Percentiles rank a stretch among this genome's conserved stretches.
phyloP scores from a whole-genome alignment of 2,797 vertebrate species.

The Leuciscus waleckii region DNA sequence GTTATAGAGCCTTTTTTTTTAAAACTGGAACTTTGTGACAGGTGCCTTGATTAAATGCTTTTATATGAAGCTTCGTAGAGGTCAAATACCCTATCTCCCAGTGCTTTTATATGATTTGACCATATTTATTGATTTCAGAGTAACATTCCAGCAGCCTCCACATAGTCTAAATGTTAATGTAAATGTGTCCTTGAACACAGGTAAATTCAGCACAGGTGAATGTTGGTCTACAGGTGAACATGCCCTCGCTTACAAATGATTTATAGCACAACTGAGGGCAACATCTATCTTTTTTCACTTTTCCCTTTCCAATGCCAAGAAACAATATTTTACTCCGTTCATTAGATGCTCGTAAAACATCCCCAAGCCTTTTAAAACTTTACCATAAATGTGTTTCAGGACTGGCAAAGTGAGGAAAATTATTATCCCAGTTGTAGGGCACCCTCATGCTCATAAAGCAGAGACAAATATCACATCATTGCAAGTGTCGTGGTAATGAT shows the following conservation, averaged over 20 bases:
- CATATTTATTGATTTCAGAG: constrained; percentile 45
- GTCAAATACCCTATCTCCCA: constrained; percentile 12
- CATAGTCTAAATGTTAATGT: constrained; percentile 45
- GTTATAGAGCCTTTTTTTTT: constrained; percentile 12
- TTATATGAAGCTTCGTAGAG: constrained; percentile 24
- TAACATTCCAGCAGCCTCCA: constrained; percentile 10
- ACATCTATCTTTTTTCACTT: constrained; percentile 69
- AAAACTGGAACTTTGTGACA: constrained; percentile 2
- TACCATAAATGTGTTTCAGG: constrained; percentile 71
- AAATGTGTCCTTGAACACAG: constrained; percentile 43
- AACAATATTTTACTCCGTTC: constrained; percentile 72
- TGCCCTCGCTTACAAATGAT: constrained; percentile 70
- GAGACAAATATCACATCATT: constrained; percentile 59
- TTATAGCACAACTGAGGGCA: constrained; percentile 72
- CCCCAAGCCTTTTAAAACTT: constrained; percentile 69
- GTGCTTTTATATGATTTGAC: constrained; percentile 35
- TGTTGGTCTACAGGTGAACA: constrained; percentile 67
- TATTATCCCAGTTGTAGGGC: constrained; percentile 57
- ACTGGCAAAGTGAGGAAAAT: constrained; percentile 68
- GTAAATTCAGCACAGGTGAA: constrained; percentile 60
- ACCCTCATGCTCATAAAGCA: constrained; percentile 60
- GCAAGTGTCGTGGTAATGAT: constrained; percentile 48
- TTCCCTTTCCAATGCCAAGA: constrained; percentile 60
- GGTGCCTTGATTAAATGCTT: constrained; percentile 35
- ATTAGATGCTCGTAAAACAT: constrained; percentile 76